Evolutionary conservation across 2,888 invertebrate genomes (phyloP), one percentile per base, ranked within the genome.

Genomic region (Lypha dubia): DNA sequence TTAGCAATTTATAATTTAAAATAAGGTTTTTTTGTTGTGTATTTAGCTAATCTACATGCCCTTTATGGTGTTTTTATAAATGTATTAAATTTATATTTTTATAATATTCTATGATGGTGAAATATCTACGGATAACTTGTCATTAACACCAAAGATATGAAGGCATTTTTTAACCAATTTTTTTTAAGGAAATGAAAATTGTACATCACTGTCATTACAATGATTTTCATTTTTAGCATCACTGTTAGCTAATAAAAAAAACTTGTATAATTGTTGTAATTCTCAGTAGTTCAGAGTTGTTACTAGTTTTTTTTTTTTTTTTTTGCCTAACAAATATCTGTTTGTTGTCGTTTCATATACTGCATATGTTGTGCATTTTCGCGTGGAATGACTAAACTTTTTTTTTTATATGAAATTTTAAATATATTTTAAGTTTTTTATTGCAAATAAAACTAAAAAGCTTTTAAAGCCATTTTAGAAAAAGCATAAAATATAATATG

Each of bases 371-470:
- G 41, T 62, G 68, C 32, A 49, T 62, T 81, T 75, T 75, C 60
- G 15, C 56, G 32, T 58, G 56, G 49, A 70, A 65, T 76, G 63
- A 38, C 53, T 35, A 49, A 76, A 70, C 70, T 65, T 49, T 82
- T 38, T 82, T 38, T 41, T 17, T 68, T 1, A 2, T 3, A 62
- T 9, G 41, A 74, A 67, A 74, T 32, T 60, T 65, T 20, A 38
- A 24, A 46, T 35, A 35, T 22, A 67, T 15, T 63, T 74, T 51
- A n/a, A 20, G 1, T 53, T 17, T 13, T 17, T 3, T 13, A 24
- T 24, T 56, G 5, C 15, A 11, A 41, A 56, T 4, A 38, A 32
- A 46, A 15, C 22, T 38, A 24, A 58, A n/a, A 44, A 44, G 32
- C 58, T 68, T 68, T 22, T 1, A 51, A 67, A 32, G 20, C 20